Evolutionary conservation across 2,113 vertebrate species (phyloP).

Genomic region (Petrocephalus microphthalmus): DNA sequence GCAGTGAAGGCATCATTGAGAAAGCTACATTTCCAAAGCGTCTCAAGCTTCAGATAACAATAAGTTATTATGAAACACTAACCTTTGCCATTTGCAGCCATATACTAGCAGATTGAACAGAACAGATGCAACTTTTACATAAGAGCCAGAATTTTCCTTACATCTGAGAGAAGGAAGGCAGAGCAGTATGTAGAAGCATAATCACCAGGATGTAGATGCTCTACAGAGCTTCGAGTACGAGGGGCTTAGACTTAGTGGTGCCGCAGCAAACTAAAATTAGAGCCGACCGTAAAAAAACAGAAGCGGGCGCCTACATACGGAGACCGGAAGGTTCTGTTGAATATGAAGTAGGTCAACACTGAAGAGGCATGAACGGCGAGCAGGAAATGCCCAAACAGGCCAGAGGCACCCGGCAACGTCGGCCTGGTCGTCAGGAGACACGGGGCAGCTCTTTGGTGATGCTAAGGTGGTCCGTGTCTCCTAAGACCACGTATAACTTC

Average conservation of each 20-base stretch:
- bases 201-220: not conserved
- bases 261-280: not conserved
- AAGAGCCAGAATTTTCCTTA: not conserved
- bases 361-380: not conserved
- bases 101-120: not conserved
- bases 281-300: not conserved
- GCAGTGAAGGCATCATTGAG: slow-evolving; percentile 16
- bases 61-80: not conserved
- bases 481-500: slow-evolving; percentile 11
- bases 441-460: not conserved
- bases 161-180: not conserved
- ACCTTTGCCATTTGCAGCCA: not conserved
- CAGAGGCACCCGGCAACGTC: not conserved
- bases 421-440: not conserved
- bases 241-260: not conserved
- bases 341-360: not conserved
- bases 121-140: not conserved
- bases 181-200: not conserved
- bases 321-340: not conserved
- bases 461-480: not conserved
- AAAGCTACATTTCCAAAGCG: not conserved
- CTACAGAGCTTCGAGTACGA: not conserved
- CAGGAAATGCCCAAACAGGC: not conserved
- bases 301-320: not conserved
- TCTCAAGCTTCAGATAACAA: not conserved